Conservation (phyloP, 2,113 vertebrate species). For the Phycodurus eques region DNA sequence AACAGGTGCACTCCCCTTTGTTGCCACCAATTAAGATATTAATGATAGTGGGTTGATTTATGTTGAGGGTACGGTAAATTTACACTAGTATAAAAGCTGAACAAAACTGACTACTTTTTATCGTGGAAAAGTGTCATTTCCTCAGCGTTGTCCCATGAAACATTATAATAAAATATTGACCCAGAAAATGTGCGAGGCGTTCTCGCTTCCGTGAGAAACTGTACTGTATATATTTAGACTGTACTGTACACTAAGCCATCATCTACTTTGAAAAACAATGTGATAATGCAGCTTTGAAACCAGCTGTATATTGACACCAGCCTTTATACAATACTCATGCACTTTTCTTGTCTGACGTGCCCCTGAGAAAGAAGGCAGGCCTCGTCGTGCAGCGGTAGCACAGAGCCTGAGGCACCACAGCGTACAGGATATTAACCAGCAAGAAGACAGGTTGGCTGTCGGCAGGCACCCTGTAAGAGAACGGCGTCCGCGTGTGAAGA, state of each 20-base stretch:
- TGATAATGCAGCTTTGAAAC: neutral
- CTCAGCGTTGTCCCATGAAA: neutral
- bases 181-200: neutral
- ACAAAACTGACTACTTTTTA: no score
- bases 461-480: slow-evolving; percentile 87
- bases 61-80: no score
- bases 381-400: slow-evolving; percentile 85
- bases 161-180: neutral
- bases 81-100: no score
- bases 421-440: slow-evolving; percentile 81
- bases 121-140: no score
- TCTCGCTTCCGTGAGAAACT: no score
- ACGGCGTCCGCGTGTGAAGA: slow-evolving; percentile 91
- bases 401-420: slow-evolving; percentile 84
- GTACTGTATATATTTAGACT: no score
- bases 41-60: no score
- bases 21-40: no score
- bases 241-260: neutral
- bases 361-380: slow-evolving; percentile 84
- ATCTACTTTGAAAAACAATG: neutral
- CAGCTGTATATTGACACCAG: neutral
- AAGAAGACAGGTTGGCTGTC: slow-evolving; percentile 81
- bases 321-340: slow-evolving; percentile 23
- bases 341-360: slow-evolving; percentile 55
- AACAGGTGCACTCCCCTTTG: no score